Evolutionary conservation across 2,888 invertebrate species (phyloP), one percentile per base, ranked within the genome.

Genomic region (Chorisops tibialis): DNA sequence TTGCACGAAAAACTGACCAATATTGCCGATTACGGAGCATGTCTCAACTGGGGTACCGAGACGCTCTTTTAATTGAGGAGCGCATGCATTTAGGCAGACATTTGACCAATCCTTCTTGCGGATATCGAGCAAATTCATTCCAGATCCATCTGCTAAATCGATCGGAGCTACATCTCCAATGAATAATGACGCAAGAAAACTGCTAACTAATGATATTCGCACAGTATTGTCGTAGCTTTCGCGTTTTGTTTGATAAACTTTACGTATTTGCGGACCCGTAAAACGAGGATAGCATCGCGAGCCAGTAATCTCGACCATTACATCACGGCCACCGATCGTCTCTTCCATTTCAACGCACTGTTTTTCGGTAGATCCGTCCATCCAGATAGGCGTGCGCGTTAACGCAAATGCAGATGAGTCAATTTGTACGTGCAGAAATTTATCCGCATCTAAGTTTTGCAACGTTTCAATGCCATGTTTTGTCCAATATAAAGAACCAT

Each of bases 401-500:
- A 91, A 75, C 12, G 91, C 86, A 76, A 98, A 98, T 7, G 85
- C 84, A 0, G 81, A 79, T 4, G 88, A 86, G 52, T 84, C 83
- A 39, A 97, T 79, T 79, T 96, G 94, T 19, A 89, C 85, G 79
- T 93, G 90, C 7, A 96, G 78, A 75, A 91, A 91, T 70, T 87
- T 86, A 7, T 85, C 84, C 0, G 91, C 80, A 58, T 91, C 83
- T 22, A 96, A 79, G 48, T 79, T 83, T 59, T 79, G 74, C 16
- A 98, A 79, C 0, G 82, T 82, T 12, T 81, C 70, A 59, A 85
- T 82, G 0, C 91, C 87, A 12, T 90, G 90, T 65, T 82, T 86
- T 49, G 87, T 86, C 98, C 98, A 98, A 80, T 92, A 98, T 0
- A 98, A 90, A 45, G 96, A 95, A 1, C 97, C 97, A 77, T 98